Evolutionary conservation across 2,113 vertebrate species (phyloP).

Genomic region (Apistogramma diplotaenia): DNA sequence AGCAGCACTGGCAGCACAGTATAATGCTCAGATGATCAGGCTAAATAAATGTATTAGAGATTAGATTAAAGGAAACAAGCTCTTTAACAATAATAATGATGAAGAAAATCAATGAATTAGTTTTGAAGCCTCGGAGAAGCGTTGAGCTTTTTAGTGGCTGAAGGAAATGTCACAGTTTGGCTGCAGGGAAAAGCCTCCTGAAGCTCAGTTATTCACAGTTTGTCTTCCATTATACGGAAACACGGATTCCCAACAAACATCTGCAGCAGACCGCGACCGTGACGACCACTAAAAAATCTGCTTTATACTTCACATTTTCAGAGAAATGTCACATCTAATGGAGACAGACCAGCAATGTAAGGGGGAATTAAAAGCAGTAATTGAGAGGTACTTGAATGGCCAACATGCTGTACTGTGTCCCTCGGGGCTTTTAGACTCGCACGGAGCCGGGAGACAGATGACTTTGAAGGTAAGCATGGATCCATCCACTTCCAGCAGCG

Average conservation of each 20-base stretch:
- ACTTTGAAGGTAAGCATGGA: constrained; percentile 52
- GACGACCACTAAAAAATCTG: neutral
- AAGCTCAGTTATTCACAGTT: neutral
- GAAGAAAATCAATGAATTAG: neutral
- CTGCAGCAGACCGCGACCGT: neutral
- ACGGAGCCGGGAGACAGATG: constrained; percentile 50
- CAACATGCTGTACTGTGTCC: constrained; percentile 57
- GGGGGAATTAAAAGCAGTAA: constrained; percentile 62
- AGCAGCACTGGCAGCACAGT: neutral
- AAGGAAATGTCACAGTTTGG: neutral
- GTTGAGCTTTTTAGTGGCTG: neutral
- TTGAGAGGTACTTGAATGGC: constrained; percentile 56
- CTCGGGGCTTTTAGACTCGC: constrained; percentile 47
- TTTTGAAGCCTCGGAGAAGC: neutral
- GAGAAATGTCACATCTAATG: constrained; percentile 55
- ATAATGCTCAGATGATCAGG: neutral
- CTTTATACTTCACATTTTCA: constrained; percentile 21
- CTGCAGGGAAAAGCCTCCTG: neutral
- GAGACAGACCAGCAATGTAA: constrained; percentile 47
- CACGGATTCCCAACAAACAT: neutral
- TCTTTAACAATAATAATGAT: neutral
- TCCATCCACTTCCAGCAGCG: constrained; percentile 54
- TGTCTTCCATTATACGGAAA: neutral
- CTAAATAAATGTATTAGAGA: neutral
- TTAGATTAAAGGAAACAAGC: neutral